Conservation (phyloP, 2,888 invertebrate species). For the Dysmachus trigonus region DNA sequence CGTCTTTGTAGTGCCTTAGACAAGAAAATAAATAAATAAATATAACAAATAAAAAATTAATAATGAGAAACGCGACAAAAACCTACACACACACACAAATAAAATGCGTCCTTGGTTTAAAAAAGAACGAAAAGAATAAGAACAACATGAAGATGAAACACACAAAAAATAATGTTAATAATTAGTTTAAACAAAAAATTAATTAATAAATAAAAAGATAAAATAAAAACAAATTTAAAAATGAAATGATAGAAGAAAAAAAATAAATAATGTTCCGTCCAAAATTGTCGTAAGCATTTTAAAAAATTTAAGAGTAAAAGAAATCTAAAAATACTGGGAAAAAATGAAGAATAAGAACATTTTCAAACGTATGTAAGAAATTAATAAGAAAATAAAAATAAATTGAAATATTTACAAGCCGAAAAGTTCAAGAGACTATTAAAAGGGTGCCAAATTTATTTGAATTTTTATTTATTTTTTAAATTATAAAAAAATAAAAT, state of each 20-base stretch:
- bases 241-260: background rate
- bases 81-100: background rate
- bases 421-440: background rate
- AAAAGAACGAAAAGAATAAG: background rate
- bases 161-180: background rate
- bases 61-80: background rate
- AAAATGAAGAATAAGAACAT: background rate
- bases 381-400: background rate
- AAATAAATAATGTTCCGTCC: background rate
- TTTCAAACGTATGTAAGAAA: background rate
- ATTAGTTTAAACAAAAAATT: background rate
- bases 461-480: background rate
- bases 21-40: background rate
- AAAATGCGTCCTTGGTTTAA: background rate
- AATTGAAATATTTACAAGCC: background rate
- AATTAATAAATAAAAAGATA: background rate
- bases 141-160: background rate
- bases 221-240: background rate
- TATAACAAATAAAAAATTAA: background rate
- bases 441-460: background rate
- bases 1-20: slow-evolving; percentile 26
- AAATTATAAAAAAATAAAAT: no score
- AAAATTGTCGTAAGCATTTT: background rate
- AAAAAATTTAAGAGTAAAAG: background rate
- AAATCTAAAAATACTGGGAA: background rate